Conservation (phyloP, 1,140 invertebrate genomes). For the Platorchestia sp. region DNA sequence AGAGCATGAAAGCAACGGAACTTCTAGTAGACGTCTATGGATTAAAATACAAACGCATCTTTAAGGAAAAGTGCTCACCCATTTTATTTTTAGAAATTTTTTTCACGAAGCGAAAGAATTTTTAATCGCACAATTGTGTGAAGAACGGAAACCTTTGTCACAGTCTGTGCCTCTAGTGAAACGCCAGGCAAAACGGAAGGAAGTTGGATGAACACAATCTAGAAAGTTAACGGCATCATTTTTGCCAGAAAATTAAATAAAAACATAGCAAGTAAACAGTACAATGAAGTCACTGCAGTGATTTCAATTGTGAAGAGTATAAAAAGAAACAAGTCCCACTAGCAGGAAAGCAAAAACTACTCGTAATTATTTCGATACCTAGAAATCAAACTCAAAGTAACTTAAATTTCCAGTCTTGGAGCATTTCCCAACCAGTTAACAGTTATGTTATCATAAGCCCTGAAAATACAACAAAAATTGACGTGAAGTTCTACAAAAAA, state of each 20-base stretch:
- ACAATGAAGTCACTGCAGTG: not conserved
- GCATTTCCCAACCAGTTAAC: not conserved
- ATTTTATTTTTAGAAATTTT: not conserved
- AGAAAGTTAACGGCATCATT: not conserved
- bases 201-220: not conserved
- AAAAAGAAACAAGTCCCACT: not conserved
- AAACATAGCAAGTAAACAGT: not conserved
- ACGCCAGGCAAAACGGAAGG: not conserved
- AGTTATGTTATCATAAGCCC: not conserved
- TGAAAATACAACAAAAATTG: not conserved
- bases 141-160: not conserved
- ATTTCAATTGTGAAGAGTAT: not conserved
- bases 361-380: not conserved
- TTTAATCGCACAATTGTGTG: not conserved
- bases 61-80: not conserved
- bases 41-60: not conserved
- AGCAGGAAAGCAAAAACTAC: not conserved
- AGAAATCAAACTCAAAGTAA: not conserved
- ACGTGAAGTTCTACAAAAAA: not conserved
- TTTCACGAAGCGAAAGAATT: not conserved
- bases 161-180: not conserved
- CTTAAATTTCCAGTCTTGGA: not conserved
- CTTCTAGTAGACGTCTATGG: not conserved
- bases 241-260: not conserved
- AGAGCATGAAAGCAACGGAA: not conserved